Conservation (phyloP, 2,797 vertebrate genomes). For the Acomys russatus region DNA sequence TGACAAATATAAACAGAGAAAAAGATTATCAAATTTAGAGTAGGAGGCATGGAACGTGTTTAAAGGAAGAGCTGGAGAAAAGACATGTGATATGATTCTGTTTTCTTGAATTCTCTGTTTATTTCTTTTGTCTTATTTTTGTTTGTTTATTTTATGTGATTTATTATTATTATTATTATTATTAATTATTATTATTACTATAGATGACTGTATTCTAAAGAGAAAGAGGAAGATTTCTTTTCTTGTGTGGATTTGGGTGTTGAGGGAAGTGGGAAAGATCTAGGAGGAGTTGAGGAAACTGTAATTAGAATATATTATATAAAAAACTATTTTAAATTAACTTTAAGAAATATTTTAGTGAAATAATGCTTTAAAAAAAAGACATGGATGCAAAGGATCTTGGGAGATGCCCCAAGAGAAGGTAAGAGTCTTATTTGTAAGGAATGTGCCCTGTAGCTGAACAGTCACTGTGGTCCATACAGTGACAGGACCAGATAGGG, state of each 20-base stretch:
- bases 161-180: background rate
- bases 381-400: background rate
- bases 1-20: background rate
- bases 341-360: background rate
- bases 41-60: background rate
- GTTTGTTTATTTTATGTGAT: background rate
- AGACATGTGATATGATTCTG: too few relatives aligned
- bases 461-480: too few relatives aligned
- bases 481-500: background rate
- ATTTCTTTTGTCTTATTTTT: background rate
- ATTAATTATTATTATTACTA: too few relatives aligned
- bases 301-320: background rate
- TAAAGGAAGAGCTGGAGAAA: background rate
- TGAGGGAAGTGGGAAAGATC: background rate
- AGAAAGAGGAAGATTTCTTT: background rate
- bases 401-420: background rate
- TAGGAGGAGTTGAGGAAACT: background rate
- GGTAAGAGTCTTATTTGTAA: fast-evolving
- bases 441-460: background rate
- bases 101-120: background rate
- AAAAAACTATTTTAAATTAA: background rate
- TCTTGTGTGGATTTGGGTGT: background rate
- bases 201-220: background rate
- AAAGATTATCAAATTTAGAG: background rate
- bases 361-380: background rate